Base-by-base conservation (phyloP, 2,113 vertebrate species). In the Turdus rufiventris region DNA sequence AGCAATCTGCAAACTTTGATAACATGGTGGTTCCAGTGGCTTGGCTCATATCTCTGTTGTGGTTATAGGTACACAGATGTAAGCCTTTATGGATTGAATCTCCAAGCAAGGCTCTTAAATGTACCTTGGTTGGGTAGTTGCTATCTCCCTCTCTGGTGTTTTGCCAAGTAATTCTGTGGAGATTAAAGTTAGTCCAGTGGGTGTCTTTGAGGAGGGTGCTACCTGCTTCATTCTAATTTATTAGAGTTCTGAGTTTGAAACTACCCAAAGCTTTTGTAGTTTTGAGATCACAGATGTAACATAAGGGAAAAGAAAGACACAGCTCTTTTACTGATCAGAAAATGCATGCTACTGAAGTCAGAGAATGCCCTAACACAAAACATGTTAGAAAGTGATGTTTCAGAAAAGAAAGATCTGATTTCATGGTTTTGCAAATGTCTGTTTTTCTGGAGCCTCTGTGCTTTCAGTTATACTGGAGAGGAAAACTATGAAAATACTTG, bases 1-100 rank as follows among this genome's bases (percentile, higher is more conserved):
- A 86, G 91, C 91, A 95, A 91, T 96, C 96, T 95, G 48, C 66
- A 91, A 94, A 80, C 90, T 94, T 92, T 66, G 95, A 94, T 96
- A 96, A 95, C 56, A 3, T 93, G 3, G 63, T 94, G 88, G 89
- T 85, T 94, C 93, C 82, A 34, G 75, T 91, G 74, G 72, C 66
- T 88, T 93, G 92, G 47, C 45, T 93, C 29, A 6, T 88, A 54
- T n/a, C 48, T 77, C 36, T 77, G 20, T 54, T 68, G 76, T 61
- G 48, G 70, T 72, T 78, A 51, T 33, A 43, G 48, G 20, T 77
- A 29, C 38, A 23, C 2, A 53, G 53, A 67, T 89, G 61, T 80
- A 56, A 91, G 58, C n/a, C 34, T 78, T 60, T 48, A 72, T 63
- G 60, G 57, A 34, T 60, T 67, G n/a, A 45, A 60, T 72, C 65